phyloP scores from a whole-genome alignment of 1,140 invertebrate genomes.

The Listronotus bonariensis region DNA sequence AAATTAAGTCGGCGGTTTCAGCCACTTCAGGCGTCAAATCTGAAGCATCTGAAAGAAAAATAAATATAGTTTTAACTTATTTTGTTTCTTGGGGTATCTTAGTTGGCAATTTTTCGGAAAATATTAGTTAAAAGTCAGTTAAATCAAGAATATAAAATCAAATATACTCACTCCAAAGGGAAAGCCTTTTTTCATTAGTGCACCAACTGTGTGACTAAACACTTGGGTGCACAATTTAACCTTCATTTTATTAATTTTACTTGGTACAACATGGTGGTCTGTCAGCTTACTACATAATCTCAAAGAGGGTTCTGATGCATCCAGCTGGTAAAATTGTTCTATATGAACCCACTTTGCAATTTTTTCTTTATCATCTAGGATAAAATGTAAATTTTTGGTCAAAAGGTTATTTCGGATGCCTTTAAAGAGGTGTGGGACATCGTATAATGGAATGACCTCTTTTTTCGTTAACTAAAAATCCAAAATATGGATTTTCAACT shows the following conservation, averaged over 20 bases:
- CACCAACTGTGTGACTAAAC: conserved; percentile 14
- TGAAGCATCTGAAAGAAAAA: too few relatives aligned
- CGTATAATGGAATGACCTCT: conserved; percentile 47
- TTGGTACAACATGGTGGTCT: conserved; percentile 25
- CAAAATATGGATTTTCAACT: conserved; percentile 1
- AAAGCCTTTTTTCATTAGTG: conserved; percentile 8
- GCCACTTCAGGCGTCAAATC: too few relatives aligned
- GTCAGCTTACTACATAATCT: conserved; percentile 25
- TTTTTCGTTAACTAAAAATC: conserved; percentile 38
- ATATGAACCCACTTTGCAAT: conserved; percentile 35
- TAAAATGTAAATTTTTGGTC: conserved; percentile 30
- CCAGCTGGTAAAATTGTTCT: too few relatives aligned
- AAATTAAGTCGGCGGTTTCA: too few relatives aligned
- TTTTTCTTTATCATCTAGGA: conserved; percentile 12
- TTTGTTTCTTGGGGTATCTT: too few relatives aligned
- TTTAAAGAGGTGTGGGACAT: conserved; percentile 51
- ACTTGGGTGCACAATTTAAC: conserved; percentile 5
- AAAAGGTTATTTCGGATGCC: conserved; percentile 45
- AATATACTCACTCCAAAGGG: too few relatives aligned
- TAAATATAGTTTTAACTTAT: too few relatives aligned
- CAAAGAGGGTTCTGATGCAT: neutral
- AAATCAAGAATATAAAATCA: too few relatives aligned
- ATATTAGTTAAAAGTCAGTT: too few relatives aligned
- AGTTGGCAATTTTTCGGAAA: too few relatives aligned
- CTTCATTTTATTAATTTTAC: neutral